phyloP scores from a whole-genome alignment of 2,797 vertebrate genomes.

The Eutrigla gurnardus region DNA sequence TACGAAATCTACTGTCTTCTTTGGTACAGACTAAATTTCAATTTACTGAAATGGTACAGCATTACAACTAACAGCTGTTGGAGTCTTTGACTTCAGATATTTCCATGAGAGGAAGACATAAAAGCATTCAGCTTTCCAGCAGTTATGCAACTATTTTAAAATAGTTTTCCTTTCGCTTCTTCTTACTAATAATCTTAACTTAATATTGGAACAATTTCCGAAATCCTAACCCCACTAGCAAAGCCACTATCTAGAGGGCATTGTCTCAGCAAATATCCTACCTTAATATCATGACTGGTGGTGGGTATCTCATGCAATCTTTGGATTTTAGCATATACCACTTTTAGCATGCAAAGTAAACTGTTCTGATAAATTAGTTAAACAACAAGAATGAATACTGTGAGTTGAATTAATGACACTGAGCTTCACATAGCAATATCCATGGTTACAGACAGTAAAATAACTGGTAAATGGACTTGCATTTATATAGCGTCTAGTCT shows the following conservation, averaged over 20 bases:
- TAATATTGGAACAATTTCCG: neutral
- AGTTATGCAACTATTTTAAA: neutral
- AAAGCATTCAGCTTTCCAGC: neutral
- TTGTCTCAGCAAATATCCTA: neutral
- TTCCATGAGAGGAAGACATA: neutral
- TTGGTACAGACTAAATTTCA: neutral
- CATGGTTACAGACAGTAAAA: too few relatives aligned
- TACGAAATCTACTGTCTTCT: neutral
- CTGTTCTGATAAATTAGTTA: neutral
- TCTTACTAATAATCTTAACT: slow-evolving; percentile 2
- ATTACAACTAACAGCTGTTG: neutral
- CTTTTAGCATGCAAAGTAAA: neutral
- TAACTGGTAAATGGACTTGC: too few relatives aligned
- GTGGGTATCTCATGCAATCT: neutral
- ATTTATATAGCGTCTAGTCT: too few relatives aligned
- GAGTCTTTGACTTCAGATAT: neutral
- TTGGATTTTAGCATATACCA: neutral
- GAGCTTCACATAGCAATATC: neutral
- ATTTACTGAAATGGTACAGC: neutral
- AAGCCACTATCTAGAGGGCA: neutral
- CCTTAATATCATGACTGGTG: neutral
- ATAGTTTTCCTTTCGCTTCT: neutral
- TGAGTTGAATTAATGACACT: neutral
- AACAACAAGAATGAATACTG: neutral
- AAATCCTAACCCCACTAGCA: neutral